phyloP scores from a whole-genome alignment of 2,797 vertebrate species.

The Cyprinella venusta region DNA sequence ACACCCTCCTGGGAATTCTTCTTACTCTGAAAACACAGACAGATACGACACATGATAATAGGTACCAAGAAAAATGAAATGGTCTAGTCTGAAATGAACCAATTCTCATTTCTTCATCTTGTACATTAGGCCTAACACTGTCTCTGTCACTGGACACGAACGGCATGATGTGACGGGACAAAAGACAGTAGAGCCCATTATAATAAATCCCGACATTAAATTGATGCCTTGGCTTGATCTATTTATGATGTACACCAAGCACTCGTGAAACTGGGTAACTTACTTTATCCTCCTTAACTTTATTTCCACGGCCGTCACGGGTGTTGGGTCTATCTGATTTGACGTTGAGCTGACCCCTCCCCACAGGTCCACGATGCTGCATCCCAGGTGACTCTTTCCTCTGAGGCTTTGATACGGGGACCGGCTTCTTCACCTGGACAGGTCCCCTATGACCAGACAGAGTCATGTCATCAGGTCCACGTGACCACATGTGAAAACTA shows the following conservation, averaged over 20 bases:
- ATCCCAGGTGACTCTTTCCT: constrained; percentile 87
- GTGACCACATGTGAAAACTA: background rate
- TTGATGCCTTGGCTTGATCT: too few relatives aligned
- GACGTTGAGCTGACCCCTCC: constrained; percentile 79
- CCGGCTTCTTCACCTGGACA: constrained; percentile 84
- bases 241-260: too few relatives aligned
- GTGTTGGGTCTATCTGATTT: constrained; percentile 80
- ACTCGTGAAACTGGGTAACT: constrained; percentile 19
- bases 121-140: background rate
- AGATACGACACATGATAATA: background rate
- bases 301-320: constrained; percentile 79
- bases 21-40: constrained; percentile 78
- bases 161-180: too few relatives aligned
- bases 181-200: too few relatives aligned
- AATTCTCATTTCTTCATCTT: background rate
- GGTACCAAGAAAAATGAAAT: background rate
- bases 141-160: background rate
- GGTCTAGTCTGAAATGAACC: background rate
- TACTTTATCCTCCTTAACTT: constrained; percentile 91
- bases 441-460: constrained; percentile 79
- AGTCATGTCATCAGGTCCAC: background rate
- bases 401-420: constrained; percentile 81
- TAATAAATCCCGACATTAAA: too few relatives aligned
- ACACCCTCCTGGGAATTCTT: constrained; percentile 81
- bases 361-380: constrained; percentile 81